Base-by-base conservation (phyloP, 2,113 vertebrate species). In the Holacanthus passer region DNA sequence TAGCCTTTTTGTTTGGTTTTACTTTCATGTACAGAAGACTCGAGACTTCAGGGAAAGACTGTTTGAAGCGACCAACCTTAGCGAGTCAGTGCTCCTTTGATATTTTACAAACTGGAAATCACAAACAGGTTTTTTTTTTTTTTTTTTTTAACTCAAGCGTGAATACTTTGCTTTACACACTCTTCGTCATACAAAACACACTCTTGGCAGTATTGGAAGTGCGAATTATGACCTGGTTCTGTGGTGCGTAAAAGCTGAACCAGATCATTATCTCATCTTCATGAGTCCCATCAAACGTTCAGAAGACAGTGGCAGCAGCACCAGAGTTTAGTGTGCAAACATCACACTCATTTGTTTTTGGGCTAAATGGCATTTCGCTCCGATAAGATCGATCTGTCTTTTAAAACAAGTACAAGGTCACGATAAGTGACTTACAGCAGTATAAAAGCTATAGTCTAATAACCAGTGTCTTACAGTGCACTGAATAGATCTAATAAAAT, bases 131-230 rank as follows among this genome's bases (percentile, higher is more conserved):
- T 86, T 85, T 75, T 81, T 81, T 55, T 73, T 29, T 65, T 32
- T 59, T 43, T 29, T 52, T 65, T 76, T 58, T 37, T 20, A 7
- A 74, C 45, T 77, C 74, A 74, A 85, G 75, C 85, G 67, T 77
- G n/a, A 76, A 67, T 58, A 83, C 81, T 60, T 83, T 71, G 56
- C 82, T 87, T 85, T 89, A 82, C 65, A 81, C 83, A 79, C 82
- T 81, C 60, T 55, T 63, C 67, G 59, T 90, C 83, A 70, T 80
- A 90, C 83, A 91, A 90, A 90, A 93, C 85, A 83, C 89, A 91
- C 91, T 87, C 87, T 91, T 94, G 93, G 93, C 94, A 94, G 93
- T 94, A 91, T 82, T 90, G 92, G 93, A 92, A 89, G 90, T 94
- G 93, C 86, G 91, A 91, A 91, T 56, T 43, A 89, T 81, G 88